phyloP scores from a whole-genome alignment of 2,888 invertebrate genomes.

The Autographa gamma region DNA sequence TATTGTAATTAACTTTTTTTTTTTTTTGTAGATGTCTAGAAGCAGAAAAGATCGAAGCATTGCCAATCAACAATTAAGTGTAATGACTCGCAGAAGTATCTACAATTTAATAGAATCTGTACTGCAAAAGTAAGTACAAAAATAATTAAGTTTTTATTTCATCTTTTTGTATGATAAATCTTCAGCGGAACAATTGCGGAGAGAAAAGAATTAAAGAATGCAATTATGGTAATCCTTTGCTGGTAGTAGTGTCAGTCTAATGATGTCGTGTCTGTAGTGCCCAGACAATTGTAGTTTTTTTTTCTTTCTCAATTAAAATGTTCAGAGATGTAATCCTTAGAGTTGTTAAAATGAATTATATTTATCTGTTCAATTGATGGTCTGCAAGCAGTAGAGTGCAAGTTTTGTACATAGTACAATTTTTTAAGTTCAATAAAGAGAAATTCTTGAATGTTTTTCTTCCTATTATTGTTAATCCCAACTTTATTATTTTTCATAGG shows the following conservation, averaged over 20 bases:
- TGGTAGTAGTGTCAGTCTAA: neutral
- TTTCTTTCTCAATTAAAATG: neutral
- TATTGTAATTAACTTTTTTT: neutral
- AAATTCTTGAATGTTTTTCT: too few relatives aligned
- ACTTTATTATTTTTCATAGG: too few relatives aligned
- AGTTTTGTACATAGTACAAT: too few relatives aligned
- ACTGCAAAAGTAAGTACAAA: slow-evolving; percentile 58
- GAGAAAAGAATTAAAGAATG: neutral
- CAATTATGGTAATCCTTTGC: neutral
- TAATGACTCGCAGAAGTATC: slow-evolving; percentile 59
- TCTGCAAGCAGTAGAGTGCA: too few relatives aligned
- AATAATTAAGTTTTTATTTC: neutral
- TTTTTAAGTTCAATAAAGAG: too few relatives aligned
- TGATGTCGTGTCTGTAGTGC: neutral
- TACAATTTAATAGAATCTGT: slow-evolving; percentile 62
- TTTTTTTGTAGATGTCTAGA: slow-evolving; percentile 69
- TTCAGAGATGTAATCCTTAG: neutral
- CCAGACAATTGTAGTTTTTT: neutral
- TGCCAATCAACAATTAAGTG: slow-evolving; percentile 36
- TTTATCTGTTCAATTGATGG: neutral
- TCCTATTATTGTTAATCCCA: too few relatives aligned
- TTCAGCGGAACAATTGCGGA: neutral
- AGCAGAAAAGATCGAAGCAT: slow-evolving; percentile 45
- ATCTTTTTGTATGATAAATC: neutral
- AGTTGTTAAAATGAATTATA: neutral